Percentiles rank a stretch among this genome's conserved stretches.
phyloP scores from a whole-genome alignment of 2,888 invertebrate genomes.

The Lysandra bellargus region DNA sequence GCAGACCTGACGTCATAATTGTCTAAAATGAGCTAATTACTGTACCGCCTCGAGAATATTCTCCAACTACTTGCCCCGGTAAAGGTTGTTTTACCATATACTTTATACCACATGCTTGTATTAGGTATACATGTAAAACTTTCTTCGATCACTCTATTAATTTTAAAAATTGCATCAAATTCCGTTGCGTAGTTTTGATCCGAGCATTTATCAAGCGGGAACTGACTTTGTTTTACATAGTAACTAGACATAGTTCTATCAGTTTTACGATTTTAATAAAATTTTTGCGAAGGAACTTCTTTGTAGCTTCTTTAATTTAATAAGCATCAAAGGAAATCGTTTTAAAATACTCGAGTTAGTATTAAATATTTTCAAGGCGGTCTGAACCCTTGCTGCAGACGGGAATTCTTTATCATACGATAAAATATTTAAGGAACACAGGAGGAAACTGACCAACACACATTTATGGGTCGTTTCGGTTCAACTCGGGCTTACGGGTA shows the following conservation, averaged over 20 bases:
- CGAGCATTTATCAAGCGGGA: too few relatives aligned
- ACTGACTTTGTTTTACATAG: neutral
- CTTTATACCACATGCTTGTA: too few relatives aligned
- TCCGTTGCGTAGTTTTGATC: too few relatives aligned
- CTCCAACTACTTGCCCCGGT: neutral
- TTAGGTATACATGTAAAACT: too few relatives aligned
- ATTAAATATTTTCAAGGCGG: neutral
- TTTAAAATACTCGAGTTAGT: neutral
- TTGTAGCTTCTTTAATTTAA: neutral
- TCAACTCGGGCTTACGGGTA: neutral
- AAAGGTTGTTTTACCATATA: neutral
- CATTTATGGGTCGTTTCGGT: conserved; percentile 2
- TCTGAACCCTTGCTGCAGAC: neutral
- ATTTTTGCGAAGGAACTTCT: neutral
- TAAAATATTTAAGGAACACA: conserved; percentile 9
- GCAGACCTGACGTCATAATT: neutral
- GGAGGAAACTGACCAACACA: conserved; percentile 7
- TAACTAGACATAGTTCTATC: neutral
- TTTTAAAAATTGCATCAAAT: too few relatives aligned
- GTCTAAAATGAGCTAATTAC: neutral
- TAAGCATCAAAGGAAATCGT: neutral
- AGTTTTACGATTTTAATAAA: neutral
- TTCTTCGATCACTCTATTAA: too few relatives aligned
- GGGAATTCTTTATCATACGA: conserved; percentile 16
- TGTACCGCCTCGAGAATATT: neutral